Evolutionary conservation across 2,797 vertebrate species (phyloP), one percentile per base, ranked within the genome.

Genomic region (Pangasius larnaudii): DNA sequence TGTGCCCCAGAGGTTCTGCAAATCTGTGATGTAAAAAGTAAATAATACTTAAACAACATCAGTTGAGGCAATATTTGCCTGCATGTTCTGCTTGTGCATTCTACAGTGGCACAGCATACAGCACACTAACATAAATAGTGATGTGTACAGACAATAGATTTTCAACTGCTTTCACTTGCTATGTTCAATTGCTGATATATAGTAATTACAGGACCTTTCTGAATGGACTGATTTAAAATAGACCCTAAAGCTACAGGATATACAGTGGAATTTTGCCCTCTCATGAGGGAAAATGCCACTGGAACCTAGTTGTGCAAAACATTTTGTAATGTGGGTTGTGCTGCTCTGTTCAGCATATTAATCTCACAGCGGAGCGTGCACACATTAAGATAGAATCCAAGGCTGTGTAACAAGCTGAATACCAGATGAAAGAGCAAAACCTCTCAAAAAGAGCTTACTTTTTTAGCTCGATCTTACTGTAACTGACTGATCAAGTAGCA

Each of bases 11-110:
- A 93, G 88, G 93, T 92, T 92, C 90, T 71, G 77, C 42, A 74
- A 86, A 77, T 80, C 94, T 96, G 95, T 95, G 93, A 96, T 94
- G 93, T 95, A 93, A 89, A 93, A 93, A 95, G 93, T 93, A 95
- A 94, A 96, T 95, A 95, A 93, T 49, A n/a, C 46, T 77, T 77
- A 2, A 49, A 75, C 72, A 16, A 16, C 74, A 51, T 51, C 46
- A 30, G 10, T 74, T 46, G 4, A 74, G 77, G 90, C 88, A 90
- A 88, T 88, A 78, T 85, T 85, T 91, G 79, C 85, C 83, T 51
- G 51, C 3, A n/a, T 83, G 59, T 65, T 59, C 75, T 69, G 69
- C 63, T 88, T 74, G 10, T 81, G 22, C 85, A 87, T 86, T 77
- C 74, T 42, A 72, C 69, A 56, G 83, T 86, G 51, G 85, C 81